phyloP scores from a whole-genome alignment of 2,888 invertebrate species.

The Platycheirus rosarum region DNA sequence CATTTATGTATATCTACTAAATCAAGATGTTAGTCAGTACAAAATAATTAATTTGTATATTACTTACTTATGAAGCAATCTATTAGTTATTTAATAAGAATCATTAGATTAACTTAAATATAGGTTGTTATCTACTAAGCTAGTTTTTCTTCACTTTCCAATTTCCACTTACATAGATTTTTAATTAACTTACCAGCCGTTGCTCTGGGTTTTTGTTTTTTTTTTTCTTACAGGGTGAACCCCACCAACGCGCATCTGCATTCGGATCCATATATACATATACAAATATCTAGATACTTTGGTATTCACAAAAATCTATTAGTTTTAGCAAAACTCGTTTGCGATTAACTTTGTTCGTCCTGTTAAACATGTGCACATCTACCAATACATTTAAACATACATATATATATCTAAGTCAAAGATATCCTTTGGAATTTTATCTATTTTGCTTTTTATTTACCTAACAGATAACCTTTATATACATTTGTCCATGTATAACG shows the following conservation, averaged over 20 bases:
- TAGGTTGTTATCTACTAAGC: too few relatives aligned
- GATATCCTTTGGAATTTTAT: too few relatives aligned
- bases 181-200: not conserved
- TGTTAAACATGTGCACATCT: constrained; percentile 29
- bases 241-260: constrained; percentile 49
- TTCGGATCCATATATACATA: not conserved
- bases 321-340: constrained; percentile 60
- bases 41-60: too few relatives aligned
- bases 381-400: not conserved
- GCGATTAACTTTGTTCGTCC: constrained; percentile 49
- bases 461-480: constrained; percentile 8
- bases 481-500: not conserved
- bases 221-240: not conserved
- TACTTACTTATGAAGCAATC: too few relatives aligned
- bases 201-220: not conserved
- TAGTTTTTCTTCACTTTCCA: too few relatives aligned
- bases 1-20: too few relatives aligned
- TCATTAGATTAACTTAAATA: too few relatives aligned
- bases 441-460: not conserved
- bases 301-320: constrained; percentile 23
- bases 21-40: too few relatives aligned
- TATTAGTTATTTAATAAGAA: too few relatives aligned
- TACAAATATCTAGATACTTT: too few relatives aligned
- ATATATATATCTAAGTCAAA: not conserved
- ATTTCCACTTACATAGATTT: not conserved